Evolutionary conservation across 2,113 vertebrate genomes (phyloP).

Genomic region (Eclectus roratus): DNA sequence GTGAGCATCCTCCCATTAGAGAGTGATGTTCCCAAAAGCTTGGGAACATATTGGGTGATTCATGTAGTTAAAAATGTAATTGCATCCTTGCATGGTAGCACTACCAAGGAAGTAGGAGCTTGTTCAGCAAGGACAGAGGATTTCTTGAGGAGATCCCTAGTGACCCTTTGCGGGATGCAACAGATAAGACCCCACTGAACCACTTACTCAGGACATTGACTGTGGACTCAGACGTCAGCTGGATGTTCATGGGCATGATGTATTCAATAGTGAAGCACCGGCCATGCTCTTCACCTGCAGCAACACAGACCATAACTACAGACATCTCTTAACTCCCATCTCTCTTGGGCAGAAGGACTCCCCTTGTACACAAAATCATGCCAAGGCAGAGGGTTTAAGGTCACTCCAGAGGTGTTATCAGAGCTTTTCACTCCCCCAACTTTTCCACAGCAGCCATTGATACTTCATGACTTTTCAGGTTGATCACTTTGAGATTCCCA

Average conservation of each 20-base stretch:
- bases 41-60: neutral
- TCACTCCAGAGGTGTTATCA: fast-evolving
- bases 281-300: constrained; percentile 89
- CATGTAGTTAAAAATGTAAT: neutral
- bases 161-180: neutral
- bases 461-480: neutral
- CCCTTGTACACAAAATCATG: fast-evolving
- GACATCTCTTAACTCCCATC: no score
- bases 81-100: neutral
- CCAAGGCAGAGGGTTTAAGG: neutral
- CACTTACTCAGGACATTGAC: constrained; percentile 92
- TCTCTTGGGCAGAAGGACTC: neutral
- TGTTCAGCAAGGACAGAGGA: neutral
- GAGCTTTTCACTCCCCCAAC: neutral
- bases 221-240: constrained; percentile 93
- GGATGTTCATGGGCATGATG: constrained; percentile 92
- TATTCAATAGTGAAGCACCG: constrained; percentile 96
- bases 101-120: neutral
- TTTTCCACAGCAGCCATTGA: neutral
- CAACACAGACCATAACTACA: neutral
- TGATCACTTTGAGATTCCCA: neutral
- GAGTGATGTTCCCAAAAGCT: neutral
- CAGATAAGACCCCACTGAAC: neutral
- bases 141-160: neutral
- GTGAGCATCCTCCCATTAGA: neutral